phyloP scores from a whole-genome alignment of 2,888 invertebrate genomes.

The Drosophila suboccidentalis region DNA sequence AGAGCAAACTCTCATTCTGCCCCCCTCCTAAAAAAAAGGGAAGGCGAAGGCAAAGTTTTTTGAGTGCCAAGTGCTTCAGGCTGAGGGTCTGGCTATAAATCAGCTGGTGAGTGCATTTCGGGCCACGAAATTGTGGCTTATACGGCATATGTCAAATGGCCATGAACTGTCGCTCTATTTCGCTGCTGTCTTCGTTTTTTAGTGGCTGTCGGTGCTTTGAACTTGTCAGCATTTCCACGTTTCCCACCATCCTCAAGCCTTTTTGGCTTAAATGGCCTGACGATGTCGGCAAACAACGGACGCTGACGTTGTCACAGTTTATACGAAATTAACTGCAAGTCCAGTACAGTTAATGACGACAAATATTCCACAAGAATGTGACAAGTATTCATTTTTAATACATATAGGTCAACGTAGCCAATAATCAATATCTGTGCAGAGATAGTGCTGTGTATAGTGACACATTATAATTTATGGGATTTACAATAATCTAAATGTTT shows the following conservation, averaged over 20 bases:
- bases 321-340: slow-evolving; percentile 13
- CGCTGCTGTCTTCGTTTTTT: slow-evolving; percentile 12
- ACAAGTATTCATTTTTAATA: slow-evolving; percentile 24
- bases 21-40: background rate
- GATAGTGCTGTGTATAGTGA: slow-evolving; percentile 10
- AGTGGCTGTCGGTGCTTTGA: slow-evolving; percentile 38
- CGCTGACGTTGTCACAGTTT: slow-evolving; percentile 10
- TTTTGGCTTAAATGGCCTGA: background rate
- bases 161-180: slow-evolving; percentile 57
- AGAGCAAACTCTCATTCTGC: slow-evolving; percentile 21
- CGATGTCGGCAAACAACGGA: slow-evolving; percentile 40
- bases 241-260: background rate
- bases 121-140: slow-evolving; percentile 29
- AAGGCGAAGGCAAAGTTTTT: slow-evolving; percentile 51
- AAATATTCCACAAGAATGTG: background rate
- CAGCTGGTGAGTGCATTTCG: slow-evolving; percentile 50
- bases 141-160: slow-evolving; percentile 57
- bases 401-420: slow-evolving; percentile 27
- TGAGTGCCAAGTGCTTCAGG: slow-evolving; percentile 49
- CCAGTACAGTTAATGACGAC: slow-evolving; percentile 35
- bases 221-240: slow-evolving; percentile 21
- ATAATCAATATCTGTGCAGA: slow-evolving; percentile 43
- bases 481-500: background rate
- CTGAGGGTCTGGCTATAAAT: slow-evolving; percentile 42
- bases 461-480: background rate